Conservation (phyloP, 2,888 invertebrate genomes). For the Yponomeuta plumbellus region DNA sequence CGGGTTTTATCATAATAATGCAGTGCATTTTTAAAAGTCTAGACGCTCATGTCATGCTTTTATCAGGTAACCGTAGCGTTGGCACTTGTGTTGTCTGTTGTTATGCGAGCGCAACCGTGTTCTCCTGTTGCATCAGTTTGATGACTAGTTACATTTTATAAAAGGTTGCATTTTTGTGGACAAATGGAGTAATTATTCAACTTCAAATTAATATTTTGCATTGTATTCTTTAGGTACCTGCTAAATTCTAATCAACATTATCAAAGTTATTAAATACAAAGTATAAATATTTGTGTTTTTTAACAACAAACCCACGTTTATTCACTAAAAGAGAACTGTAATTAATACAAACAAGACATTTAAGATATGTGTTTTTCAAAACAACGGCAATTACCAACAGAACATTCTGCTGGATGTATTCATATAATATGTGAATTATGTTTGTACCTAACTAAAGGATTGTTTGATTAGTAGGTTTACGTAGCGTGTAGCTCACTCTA, state of each 20-base stretch:
- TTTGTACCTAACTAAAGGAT: neutral
- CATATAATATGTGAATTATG: neutral
- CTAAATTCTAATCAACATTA: neutral
- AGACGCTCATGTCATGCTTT: slow-evolving; percentile 1
- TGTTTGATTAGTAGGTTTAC: neutral
- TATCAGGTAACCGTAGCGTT: neutral
- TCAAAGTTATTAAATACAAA: neutral
- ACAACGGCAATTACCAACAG: neutral
- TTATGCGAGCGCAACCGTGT: neutral
- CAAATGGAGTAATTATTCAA: neutral
- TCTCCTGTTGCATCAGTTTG: neutral
- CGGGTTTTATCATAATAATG: neutral
- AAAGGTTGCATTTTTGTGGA: too few species aligned
- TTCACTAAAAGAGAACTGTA: neutral
- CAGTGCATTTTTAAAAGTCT: neutral
- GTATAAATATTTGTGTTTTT: neutral
- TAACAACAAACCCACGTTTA: neutral
- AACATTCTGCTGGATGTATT: neutral
- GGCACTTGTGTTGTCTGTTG: neutral
- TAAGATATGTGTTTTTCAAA: neutral
- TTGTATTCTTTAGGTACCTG: neutral
- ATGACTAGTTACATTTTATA: neutral
- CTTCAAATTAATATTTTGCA: neutral
- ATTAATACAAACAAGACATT: too few species aligned
- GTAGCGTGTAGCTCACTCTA: neutral